phyloP scores from a whole-genome alignment of 2,888 invertebrate species.

The Papilio elwesi region DNA sequence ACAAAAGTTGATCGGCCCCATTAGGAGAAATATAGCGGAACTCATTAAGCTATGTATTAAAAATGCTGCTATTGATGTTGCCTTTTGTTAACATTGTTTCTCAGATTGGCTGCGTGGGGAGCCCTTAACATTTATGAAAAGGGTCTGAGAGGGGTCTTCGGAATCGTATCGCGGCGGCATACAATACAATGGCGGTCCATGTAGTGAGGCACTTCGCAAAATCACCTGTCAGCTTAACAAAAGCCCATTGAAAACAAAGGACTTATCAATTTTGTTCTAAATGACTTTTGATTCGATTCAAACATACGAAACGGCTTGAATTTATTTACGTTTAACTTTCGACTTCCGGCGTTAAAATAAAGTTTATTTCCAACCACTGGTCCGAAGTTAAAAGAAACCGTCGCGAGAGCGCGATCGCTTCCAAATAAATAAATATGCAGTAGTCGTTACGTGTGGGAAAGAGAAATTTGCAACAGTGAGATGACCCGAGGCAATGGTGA shows the following conservation, averaged over 20 bases:
- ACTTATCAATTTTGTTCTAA: conserved; percentile 28
- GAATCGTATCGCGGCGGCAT: conserved; percentile 58
- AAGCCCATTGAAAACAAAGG: conserved; percentile 39
- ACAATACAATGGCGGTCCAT: conserved; percentile 51
- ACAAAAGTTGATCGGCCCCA: background rate
- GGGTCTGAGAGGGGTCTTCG: conserved; percentile 51
- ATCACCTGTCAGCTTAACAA: conserved; percentile 39
- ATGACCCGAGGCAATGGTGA: conserved; percentile 77
- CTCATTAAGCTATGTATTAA: background rate
- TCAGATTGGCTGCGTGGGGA: conserved; percentile 27
- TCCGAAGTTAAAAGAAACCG: conserved; percentile 42
- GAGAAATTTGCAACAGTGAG: conserved; percentile 79
- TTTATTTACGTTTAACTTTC: conserved; percentile 24
- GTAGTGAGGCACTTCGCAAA: conserved; percentile 30
- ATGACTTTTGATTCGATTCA: conserved; percentile 1
- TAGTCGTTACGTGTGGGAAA: conserved; percentile 71
- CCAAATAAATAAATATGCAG: conserved; percentile 66
- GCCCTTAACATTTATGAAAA: conserved; percentile 59
- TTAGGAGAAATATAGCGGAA: background rate
- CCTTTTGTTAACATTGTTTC: conserved; percentile 31
- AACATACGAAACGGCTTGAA: background rate
- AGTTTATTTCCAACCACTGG: conserved; percentile 1
- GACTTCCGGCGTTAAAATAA: conserved; percentile 8
- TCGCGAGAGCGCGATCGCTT: conserved; percentile 59
- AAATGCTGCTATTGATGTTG: conserved; percentile 6